Conservation (phyloP, 2,113 vertebrate genomes). For the Elanus axillaris region DNA sequence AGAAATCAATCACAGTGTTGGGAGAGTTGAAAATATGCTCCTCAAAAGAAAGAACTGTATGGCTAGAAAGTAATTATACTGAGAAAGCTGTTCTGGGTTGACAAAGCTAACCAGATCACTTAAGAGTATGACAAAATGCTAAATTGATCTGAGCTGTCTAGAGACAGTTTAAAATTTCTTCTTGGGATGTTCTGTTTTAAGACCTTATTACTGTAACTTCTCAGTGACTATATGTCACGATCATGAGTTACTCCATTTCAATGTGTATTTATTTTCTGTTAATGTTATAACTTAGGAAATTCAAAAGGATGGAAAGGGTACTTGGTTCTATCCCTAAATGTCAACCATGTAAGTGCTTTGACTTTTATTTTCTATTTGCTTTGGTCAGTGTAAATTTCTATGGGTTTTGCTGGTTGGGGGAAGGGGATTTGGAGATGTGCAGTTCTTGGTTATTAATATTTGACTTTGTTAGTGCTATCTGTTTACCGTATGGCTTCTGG, state of each 20-base stretch:
- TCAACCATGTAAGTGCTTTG: conserved; percentile 80
- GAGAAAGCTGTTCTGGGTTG: not conserved
- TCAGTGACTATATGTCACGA: not conserved
- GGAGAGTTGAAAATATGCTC: not conserved
- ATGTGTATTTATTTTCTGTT: conserved; percentile 67
- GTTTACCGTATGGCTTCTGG: conserved; percentile 78
- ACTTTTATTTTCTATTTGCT: conserved; percentile 85
- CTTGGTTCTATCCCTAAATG: conserved; percentile 77
- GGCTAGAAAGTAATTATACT: not conserved
- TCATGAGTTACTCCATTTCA: conserved; percentile 24
- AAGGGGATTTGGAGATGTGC: conserved; percentile 80
- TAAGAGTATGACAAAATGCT: not conserved
- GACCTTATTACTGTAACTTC: not conserved
- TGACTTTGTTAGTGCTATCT: conserved; percentile 83
- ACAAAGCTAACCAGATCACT: not conserved
- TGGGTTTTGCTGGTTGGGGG: conserved; percentile 79
- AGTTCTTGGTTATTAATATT: conserved; percentile 84
- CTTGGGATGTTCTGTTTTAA: not conserved
- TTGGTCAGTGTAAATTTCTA: conserved; percentile 85
- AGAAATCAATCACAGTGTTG: not conserved
- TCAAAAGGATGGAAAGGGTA: conserved; percentile 61
- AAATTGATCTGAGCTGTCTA: not conserved
- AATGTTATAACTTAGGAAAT: conserved; percentile 72
- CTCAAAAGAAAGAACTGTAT: not conserved
- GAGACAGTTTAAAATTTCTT: conserved; percentile 17